Conservation (phyloP, 1,140 invertebrate genomes). For the Scylla paramamosain region DNA sequence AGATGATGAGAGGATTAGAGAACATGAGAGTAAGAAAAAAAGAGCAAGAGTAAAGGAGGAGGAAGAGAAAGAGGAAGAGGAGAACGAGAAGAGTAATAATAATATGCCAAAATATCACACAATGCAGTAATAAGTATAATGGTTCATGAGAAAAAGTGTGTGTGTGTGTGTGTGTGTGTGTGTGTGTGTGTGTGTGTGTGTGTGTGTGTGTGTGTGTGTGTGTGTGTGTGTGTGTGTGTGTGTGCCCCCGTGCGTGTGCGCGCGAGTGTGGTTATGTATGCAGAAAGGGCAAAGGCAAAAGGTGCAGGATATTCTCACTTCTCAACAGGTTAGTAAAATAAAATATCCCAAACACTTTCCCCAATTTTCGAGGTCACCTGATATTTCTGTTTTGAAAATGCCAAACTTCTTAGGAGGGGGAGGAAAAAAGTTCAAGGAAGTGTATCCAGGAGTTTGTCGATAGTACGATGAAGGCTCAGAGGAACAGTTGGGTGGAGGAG, state of each 20-base stretch:
- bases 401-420: neutral
- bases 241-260: too few species aligned
- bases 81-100: neutral
- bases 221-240: neutral
- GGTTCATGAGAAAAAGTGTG: neutral
- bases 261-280: too few species aligned
- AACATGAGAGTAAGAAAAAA: neutral
- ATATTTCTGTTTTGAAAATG: neutral
- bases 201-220: too few species aligned
- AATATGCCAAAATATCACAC: neutral
- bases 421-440: neutral
- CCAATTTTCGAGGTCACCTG: neutral
- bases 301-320: neutral
- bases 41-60: neutral
- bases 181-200: too few species aligned
- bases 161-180: neutral
- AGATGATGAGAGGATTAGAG: neutral
- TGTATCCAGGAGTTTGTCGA: slow-evolving; percentile 6
- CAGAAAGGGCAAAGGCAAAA: too few species aligned
- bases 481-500: neutral
- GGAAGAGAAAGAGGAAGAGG: slow-evolving; percentile 22
- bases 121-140: neutral
- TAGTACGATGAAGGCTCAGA: neutral
- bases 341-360: neutral
- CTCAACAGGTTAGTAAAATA: neutral